Base-by-base conservation (phyloP, 2,888 invertebrate genomes). In the Alitta virens region DNA sequence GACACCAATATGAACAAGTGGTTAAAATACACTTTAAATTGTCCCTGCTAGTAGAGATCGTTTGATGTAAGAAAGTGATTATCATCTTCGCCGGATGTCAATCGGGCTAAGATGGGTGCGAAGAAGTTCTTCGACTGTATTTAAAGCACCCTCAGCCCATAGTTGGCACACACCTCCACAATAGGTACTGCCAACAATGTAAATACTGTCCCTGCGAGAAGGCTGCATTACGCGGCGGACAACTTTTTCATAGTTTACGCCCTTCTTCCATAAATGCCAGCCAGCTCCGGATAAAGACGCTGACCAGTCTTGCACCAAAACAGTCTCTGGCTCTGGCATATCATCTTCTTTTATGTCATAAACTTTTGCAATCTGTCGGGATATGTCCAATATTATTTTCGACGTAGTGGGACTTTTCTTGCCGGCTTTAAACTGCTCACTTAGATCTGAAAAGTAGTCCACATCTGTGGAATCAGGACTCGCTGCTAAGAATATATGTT, bases 121-220 rank as follows among this genome's bases (percentile, higher is more conserved):
- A 18, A 60, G 27, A 12, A 60, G 9, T 16, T 52, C n/a, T n/a
- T 64, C 64, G 24, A 64, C 64, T 2, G 64, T 64, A 24, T 62
- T 56, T 2, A 64, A 42, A 1, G 62, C 64, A 1, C 64, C 64
- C 40, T 64, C 64, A 23, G 57, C 57, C 62, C 62, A 64, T 24
- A 64, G 24, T 40, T 64, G 64, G 38, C 64, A 62, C 27, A 21
- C 24, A 7, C 64, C 64, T 1, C 63, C 63, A 40, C 64, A 62
- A 27, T 42, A 57, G 2, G 55, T 40, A 42, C 60, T 60, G 1
- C 64, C 64, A 5, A 64, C 62, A 12, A 62, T 49, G 50, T 53
- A 64, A 14, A 64, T 42, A 16, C 26, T 14, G 14, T 64, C 64
- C 5, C 33, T 33, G 25, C n/a, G 33, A 1, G 38, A 18, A 24